Base-by-base conservation (phyloP, 2,888 invertebrate genomes). In the Protonemura montana region DNA sequence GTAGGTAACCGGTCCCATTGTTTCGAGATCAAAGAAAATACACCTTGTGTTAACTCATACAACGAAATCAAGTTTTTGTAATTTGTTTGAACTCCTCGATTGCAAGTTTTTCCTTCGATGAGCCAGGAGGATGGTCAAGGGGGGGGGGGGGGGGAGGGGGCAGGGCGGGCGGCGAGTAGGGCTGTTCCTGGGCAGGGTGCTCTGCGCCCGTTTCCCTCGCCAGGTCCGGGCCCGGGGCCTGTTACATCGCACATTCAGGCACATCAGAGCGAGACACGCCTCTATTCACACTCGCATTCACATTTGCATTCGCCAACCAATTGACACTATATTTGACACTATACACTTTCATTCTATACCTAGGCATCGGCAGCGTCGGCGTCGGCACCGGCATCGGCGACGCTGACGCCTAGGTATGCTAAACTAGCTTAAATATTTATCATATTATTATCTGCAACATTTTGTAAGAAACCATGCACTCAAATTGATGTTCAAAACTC, bases 21-120 rank as follows among this genome's bases (percentile, higher is more conserved):
- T 29, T 81, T 84, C 21, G 84, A 84, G 84, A 84, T 84, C 84
- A 84, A 84, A 76, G 30, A 28, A 81, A 27, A 78, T 81, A 84
- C 59, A 84, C 84, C 26, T 59, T 59, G 59, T 84, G 84, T 84
- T 84, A 28, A 26, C 84, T 76, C 25, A 35, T 35, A 82, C 42
- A 82, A 82, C 26, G n/a, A 29, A 81, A 81, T 29, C 30, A 81
- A 78, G 27, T 5, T 30, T 28, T 30, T 81, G 30, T 28, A n/a
- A 30, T 30, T 29, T 81, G 30, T 81, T 81, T 81, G 29, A 81
- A 81, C 81, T 81, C 28, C 29, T 81, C 30, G 81, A 21, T 81
- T 81, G 81, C 29, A 13, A 81, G 81, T 81, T 59, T 59, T 59
- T 59, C 13, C 59, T 59, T 59, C 13, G 59, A 59, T 59, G 59